Base-by-base conservation (phyloP, 2,797 vertebrate genomes). In the Schizothorax lantsangensis region DNA sequence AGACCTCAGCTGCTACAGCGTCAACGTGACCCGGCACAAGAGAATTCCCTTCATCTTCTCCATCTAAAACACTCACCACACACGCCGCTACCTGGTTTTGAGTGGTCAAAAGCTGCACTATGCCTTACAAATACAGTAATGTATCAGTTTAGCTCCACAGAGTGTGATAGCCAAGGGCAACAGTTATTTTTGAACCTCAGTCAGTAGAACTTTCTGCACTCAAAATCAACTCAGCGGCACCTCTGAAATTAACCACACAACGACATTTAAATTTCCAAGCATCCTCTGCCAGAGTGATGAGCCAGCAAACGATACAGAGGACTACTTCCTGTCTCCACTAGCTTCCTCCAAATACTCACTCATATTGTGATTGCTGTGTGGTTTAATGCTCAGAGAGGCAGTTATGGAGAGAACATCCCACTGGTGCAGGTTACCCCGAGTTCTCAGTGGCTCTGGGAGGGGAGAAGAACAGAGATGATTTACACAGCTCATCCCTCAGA, bases 1-100 rank as follows among this genome's bases (percentile, higher is more conserved):
- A 90, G 86, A 90, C 91, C 90, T 90, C 89, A 57, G 90, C 91
- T 85, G 71, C 71, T 92, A 92, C 90, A 92, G 84, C 88, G 86
- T 93, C 88, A 89, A 83, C 82, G 88, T 89, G 88, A 90, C 84
- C 89, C 92, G 89, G 93, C 91, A 90, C 91, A 88, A 90, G 90
- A 90, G 84, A 62, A 57, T 79, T 66, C 87, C 90, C 85, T 87
- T 57, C 84, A 81, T 88, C 89, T 64, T 90, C 90, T 90, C 90
- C 89, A 88, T 83, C 83, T 81, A 69, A 88, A 88, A 62, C 52
- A 49, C 40, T 81, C 62, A 52, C 62, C 49, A 72, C 73, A 85
- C 81, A 64, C 72, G 12, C 71, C 10, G 57, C 62, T 88, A 89
- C 84, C 79, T 86, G 84, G 71, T 69, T 62, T 23, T 38, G 36